Conservation (phyloP, 1,140 invertebrate species). For the Cydia strobilella region DNA sequence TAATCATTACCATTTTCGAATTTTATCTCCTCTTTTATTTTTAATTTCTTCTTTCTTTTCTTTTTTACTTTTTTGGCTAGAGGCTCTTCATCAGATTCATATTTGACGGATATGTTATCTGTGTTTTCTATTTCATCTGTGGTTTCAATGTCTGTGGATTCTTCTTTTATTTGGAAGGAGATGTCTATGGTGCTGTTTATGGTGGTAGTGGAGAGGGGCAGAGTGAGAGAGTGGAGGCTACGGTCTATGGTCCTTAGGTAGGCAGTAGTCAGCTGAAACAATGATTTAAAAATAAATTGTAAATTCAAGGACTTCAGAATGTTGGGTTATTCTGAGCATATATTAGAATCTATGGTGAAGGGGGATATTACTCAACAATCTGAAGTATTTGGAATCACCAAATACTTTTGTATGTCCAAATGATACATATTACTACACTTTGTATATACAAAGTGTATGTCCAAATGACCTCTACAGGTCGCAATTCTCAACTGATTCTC, state of each 20-base stretch:
- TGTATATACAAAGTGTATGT: no score
- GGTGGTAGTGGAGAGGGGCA: conserved; percentile 9
- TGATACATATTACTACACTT: no score
- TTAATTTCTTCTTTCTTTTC: conserved; percentile 20
- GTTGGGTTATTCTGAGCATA: no score
- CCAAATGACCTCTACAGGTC: no score
- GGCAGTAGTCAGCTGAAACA: conserved; percentile 43
- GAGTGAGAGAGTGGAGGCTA: conserved; percentile 22
- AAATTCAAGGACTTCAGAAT: no score
- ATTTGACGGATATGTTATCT: conserved; percentile 20
- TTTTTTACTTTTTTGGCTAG: conserved; percentile 37
- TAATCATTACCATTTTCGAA: conserved; percentile 6
- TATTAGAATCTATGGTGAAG: no score
- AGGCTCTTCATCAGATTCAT: conserved; percentile 37
- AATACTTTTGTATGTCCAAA: no score
- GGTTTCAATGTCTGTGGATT: not conserved
- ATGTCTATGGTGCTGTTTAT: not conserved
- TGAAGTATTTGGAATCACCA: no score
- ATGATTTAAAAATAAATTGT: not conserved
- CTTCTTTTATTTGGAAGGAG: conserved; percentile 7
- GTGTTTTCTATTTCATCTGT: conserved; percentile 8
- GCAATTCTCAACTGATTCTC: no score
- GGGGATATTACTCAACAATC: no score
- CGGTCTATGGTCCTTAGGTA: conserved; percentile 37
- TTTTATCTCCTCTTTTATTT: conserved; percentile 1